Evolutionary conservation across 1,140 invertebrate genomes (phyloP), one percentile per base, ranked within the genome.

Genomic region (Leptestheria dahalacensis): DNA sequence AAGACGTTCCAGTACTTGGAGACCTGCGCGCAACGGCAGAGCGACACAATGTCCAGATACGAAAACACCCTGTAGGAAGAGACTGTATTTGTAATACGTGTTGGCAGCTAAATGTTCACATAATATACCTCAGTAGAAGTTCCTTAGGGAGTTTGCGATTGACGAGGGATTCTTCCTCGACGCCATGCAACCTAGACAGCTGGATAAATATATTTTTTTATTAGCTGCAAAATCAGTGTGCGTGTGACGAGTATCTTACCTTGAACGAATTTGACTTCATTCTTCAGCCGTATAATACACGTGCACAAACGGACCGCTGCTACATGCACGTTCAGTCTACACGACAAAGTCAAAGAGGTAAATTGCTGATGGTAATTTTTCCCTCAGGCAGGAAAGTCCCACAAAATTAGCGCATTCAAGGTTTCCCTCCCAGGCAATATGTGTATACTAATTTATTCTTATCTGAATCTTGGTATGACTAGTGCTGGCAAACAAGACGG

Each of bases 121-220:
- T 47, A 24, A 66, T 62, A 63, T 72, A 82, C 81, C 91, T 81
- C 66, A 97, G 77, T 57, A 96, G 75, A 57, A 97, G 78, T 78
- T 97, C 94, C 71, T 94, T 94, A 64, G 93, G 93, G 70, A 97
- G 79, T 79, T 94, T 96, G 72, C 87, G 91, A 74, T 96, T 97
- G 68, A 96, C 93, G 71, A 86, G 81, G 62, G 85, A 82, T 48
- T 75, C 72, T 69, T 93, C 90, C 73, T 92, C 89, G 21, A 12
- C 47, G 29, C 59, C 23, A 25, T 57, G 46, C 25, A 56, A 28
- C 52, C 48, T 60, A 29, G 58, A 29, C 28, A 60, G 51, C 58
- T 60, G 18, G 9, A 29, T 29, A 1, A 12, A 10, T 12, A 55
- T 21, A 55, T 28, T n/a, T 9, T 41, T 9, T 41, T 41, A 6